phyloP scores from a whole-genome alignment of 2,113 vertebrate species.

The Psittacula cyanocephala region DNA sequence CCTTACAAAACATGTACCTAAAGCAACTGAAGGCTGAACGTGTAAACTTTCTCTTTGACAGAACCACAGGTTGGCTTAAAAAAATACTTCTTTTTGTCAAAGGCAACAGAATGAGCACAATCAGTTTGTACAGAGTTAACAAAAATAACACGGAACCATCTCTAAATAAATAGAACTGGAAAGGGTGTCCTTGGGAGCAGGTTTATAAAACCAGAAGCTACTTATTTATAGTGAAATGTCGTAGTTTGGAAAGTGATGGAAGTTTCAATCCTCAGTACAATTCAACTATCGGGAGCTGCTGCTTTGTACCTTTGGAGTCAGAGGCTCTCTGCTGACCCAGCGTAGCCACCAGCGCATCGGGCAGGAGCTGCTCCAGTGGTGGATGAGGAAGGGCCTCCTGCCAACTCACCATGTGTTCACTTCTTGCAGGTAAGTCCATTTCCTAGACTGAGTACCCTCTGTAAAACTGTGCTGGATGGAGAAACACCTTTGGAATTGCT shows the following conservation, averaged over 20 bases:
- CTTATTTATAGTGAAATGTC: background rate
- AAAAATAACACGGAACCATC: slow-evolving; percentile 24
- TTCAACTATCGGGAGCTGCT: background rate
- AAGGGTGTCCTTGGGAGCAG: background rate
- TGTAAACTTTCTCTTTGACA: slow-evolving; percentile 53
- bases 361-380: background rate
- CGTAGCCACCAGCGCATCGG: background rate
- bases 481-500: background rate
- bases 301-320: background rate
- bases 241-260: background rate
- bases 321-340: background rate
- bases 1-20: slow-evolving; percentile 56
- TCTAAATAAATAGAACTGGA: slow-evolving; percentile 68
- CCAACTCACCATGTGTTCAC: accelerated
- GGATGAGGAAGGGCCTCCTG: background rate
- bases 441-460: background rate
- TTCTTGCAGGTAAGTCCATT: background rate
- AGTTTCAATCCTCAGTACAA: background rate
- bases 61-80: slow-evolving; percentile 39
- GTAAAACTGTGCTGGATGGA: background rate
- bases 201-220: slow-evolving; percentile 1
- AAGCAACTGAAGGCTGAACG: slow-evolving; percentile 13
- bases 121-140: slow-evolving; percentile 24
- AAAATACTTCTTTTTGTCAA: slow-evolving; percentile 56
- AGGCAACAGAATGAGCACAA: slow-evolving; percentile 56